Conservation (phyloP, 2,113 vertebrate genomes). For the Litocranius walleri region DNA sequence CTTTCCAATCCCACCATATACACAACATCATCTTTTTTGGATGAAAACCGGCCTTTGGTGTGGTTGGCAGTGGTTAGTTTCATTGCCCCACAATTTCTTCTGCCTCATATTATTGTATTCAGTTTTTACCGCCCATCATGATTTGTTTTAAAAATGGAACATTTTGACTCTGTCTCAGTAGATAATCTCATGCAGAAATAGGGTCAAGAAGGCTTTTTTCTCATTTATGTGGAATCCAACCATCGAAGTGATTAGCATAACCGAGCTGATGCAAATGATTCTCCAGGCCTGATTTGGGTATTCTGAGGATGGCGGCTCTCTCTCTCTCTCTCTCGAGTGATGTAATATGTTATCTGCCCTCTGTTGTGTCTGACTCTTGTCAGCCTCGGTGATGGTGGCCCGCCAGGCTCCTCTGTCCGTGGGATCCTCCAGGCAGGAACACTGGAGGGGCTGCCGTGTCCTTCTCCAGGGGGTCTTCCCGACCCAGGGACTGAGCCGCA, state of each 20-base stretch:
- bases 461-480: neutral
- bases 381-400: neutral
- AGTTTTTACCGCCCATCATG: neutral
- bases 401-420: neutral
- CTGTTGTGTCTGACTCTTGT: neutral
- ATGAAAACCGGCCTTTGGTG: neutral
- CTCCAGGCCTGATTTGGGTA: neutral
- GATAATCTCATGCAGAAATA: neutral
- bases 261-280: neutral
- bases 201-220: neutral
- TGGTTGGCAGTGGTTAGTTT: neutral
- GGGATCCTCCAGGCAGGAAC: neutral
- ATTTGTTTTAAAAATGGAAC: neutral
- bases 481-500: fast-evolving
- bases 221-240: neutral
- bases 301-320: fast-evolving
- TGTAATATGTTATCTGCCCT: neutral
- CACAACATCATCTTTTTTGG: neutral
- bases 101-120: neutral
- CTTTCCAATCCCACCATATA: neutral
- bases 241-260: neutral
- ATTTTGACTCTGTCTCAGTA: neutral
- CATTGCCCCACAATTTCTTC: neutral
- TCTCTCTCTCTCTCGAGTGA: neutral
- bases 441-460: neutral